These are phyloP conservation scores for Drosophila sproati DNA, from an alignment of 1,140 invertebrate species.

Conservation along the genomic window DNA sequence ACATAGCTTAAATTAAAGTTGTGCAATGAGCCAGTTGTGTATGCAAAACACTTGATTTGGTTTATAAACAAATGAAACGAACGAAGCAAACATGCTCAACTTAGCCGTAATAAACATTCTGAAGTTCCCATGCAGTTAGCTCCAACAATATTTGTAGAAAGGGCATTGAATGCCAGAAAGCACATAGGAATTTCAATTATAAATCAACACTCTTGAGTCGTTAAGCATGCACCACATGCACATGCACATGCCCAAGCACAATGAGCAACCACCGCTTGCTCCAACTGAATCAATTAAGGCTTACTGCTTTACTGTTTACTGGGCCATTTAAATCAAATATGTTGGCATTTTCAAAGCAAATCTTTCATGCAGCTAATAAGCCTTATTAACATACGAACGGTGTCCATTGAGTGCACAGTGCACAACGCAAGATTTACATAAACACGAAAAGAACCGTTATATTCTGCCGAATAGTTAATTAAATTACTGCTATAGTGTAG, in stretches of 20 bases:
- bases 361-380: conserved; percentile 75
- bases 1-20: neutral
- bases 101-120: neutral
- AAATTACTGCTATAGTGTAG: neutral
- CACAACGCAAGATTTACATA: conserved; percentile 55
- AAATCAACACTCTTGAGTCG: conserved; percentile 18
- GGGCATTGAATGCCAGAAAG: conserved; percentile 17
- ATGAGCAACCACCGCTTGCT: conserved; percentile 27
- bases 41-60: neutral
- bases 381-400: conserved; percentile 33
- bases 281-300: conserved; percentile 68
- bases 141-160: conserved; percentile 21
- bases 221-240: conserved; percentile 32
- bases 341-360: conserved; percentile 52
- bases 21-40: conserved; percentile 1
- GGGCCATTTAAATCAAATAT: conserved; percentile 59
- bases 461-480: conserved; percentile 7
- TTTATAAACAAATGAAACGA: neutral
- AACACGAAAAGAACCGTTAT: conserved; percentile 15
- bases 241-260: conserved; percentile 10
- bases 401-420: conserved; percentile 4
- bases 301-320: conserved; percentile 68
- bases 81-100: neutral
- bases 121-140: conserved; percentile 8
- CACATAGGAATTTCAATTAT: conserved; percentile 35